These are phyloP conservation scores for Peromyscus polionotus DNA, from an alignment of 2,113 vertebrate species.

Conservation along the genomic window DNA sequence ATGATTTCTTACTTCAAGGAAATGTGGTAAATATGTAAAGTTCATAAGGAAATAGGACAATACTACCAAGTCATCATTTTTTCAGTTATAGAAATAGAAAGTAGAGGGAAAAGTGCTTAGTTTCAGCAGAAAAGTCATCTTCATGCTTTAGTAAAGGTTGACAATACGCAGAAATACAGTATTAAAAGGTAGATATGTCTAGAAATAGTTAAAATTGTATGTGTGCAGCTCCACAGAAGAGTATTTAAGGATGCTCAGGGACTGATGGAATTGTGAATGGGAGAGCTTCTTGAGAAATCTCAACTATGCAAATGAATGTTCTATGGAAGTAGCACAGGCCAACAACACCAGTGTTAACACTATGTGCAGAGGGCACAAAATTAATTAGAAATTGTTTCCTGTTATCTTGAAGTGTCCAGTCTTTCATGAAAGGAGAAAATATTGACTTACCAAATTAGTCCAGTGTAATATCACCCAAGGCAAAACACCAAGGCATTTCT, in stretches of 20 bases:
- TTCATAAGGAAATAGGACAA: not conserved
- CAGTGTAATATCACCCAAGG: slow-evolving; percentile 7
- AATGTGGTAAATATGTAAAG: not conserved
- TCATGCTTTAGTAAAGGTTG: not conserved
- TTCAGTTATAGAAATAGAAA: not conserved
- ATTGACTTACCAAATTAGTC: not conserved
- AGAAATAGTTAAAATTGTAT: not conserved
- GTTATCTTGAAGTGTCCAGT: not conserved
- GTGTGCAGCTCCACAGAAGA: not conserved
- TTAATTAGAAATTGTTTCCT: slow-evolving; percentile 29
- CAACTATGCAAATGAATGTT: not conserved
- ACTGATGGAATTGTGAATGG: slow-evolving; percentile 6
- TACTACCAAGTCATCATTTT: not conserved
- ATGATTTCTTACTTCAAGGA: not conserved
- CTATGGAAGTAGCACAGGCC: not conserved
- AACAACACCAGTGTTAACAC: not conserved
- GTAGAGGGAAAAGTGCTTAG: not conserved
- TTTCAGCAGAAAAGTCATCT: not conserved
- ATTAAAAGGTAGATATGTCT: not conserved
- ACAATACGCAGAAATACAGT: not conserved
- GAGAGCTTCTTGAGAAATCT: not conserved
- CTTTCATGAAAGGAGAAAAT: slow-evolving; percentile 44
- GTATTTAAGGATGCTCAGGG: not conserved
- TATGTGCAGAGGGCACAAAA: not conserved
- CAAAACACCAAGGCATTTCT: not conserved